Evolutionary conservation across 2,113 vertebrate species (phyloP).

Genomic region (Sinocyclocheilus grahami): DNA sequence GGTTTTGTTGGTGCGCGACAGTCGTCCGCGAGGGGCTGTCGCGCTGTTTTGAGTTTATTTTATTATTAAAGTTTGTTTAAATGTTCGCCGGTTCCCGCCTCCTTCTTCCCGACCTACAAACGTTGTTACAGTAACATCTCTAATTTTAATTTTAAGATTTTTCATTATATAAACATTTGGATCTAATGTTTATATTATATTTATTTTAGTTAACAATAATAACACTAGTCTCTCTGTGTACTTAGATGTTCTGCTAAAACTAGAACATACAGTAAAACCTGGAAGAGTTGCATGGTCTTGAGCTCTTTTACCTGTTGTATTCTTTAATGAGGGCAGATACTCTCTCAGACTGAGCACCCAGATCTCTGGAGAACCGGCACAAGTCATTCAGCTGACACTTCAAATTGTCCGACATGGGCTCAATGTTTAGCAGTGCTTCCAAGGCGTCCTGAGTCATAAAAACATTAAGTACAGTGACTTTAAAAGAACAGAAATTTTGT

Average conservation of each 20-base stretch:
- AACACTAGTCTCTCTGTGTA: too few relatives aligned
- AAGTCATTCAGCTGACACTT: constrained; percentile 93
- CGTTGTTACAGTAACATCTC: too few relatives aligned
- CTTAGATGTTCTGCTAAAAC: neutral
- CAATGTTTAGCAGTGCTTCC: constrained; percentile 83
- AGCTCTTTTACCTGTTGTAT: constrained; percentile 85
- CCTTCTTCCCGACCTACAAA: too few relatives aligned
- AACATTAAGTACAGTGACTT: neutral
- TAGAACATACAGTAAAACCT: neutral
- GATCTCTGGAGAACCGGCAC: constrained; percentile 91
- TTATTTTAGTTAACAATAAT: too few relatives aligned
- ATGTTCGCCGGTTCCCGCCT: too few relatives aligned
- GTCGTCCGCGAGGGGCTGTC: too few relatives aligned
- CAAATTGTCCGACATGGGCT: constrained; percentile 84
- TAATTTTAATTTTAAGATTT: too few relatives aligned
- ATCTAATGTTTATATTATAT: too few relatives aligned
- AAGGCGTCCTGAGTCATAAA: constrained; percentile 78
- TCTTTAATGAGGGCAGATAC: constrained; percentile 93
- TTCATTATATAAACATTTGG: too few relatives aligned
- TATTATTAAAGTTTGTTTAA: too few relatives aligned
- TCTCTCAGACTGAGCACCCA: constrained; percentile 84
- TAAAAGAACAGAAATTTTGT: neutral
- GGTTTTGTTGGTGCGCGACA: too few relatives aligned
- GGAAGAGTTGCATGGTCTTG: neutral
- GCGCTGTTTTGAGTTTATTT: too few relatives aligned